These are phyloP conservation scores for Xanthia togata DNA, from an alignment of 2,888 invertebrate genomes.

Conservation along the genomic window DNA sequence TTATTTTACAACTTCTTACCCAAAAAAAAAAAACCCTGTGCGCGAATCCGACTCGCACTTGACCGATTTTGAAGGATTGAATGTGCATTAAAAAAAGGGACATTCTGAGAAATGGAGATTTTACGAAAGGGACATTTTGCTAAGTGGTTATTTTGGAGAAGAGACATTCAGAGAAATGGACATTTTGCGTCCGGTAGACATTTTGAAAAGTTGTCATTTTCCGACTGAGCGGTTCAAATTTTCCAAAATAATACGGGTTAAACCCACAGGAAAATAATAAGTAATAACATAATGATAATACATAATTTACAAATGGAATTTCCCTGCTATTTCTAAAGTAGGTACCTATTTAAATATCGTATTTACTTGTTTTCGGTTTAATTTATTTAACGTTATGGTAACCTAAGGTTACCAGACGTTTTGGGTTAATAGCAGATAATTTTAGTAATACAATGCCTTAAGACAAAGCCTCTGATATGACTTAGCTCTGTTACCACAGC, in stretches of 20 bases:
- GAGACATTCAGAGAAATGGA: too few species aligned
- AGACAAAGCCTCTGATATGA: neutral
- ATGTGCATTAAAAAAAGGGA: too few species aligned
- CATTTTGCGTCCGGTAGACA: too few species aligned
- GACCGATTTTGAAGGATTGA: too few species aligned
- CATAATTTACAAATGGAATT: neutral
- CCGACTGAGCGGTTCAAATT: too few species aligned
- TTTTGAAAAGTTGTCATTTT: too few species aligned
- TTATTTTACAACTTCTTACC: too few species aligned
- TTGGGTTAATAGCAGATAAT: slow-evolving; percentile 13
- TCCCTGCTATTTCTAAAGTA: neutral
- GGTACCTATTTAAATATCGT: neutral
- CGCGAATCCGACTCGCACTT: too few species aligned
- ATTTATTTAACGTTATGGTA: slow-evolving; percentile 21
- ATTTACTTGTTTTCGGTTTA: neutral
- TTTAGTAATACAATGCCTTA: slow-evolving; percentile 5
- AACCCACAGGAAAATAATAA: neutral
- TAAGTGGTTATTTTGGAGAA: too few species aligned
- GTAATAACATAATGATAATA: neutral
- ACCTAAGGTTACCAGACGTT: slow-evolving; percentile 20
- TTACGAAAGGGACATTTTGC: too few species aligned
- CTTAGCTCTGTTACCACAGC: neutral
- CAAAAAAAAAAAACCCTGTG: too few species aligned
- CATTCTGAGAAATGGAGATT: too few species aligned
- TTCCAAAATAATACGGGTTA: neutral